A percentile compares a stretch with the other conserved stretches of the same genome.
phyloP scores from a whole-genome alignment of 2,888 invertebrate species.

The Eristalis intricaria region DNA sequence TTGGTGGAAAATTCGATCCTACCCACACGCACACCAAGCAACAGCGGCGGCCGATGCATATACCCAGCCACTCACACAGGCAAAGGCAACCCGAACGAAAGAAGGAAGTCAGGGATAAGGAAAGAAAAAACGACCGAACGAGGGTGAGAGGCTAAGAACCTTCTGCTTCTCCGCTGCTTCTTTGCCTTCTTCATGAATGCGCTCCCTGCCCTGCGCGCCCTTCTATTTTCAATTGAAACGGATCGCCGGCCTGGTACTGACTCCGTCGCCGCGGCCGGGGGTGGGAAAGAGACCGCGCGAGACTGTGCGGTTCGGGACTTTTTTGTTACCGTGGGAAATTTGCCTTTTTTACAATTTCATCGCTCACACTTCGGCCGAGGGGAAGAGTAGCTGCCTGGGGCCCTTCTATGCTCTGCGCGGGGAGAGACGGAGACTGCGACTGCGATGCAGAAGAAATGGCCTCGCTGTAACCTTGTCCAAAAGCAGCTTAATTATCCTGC shows the following conservation, averaged over 20 bases:
- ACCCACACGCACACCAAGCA: slow-evolving; percentile 49
- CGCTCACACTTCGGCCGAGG: slow-evolving; percentile 23
- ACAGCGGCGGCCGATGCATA: background rate
- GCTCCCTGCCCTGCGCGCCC: slow-evolving; percentile 34
- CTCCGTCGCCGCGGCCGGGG: background rate
- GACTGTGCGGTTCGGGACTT: slow-evolving; percentile 39
- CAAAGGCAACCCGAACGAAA: slow-evolving; percentile 36
- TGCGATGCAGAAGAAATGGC: background rate
- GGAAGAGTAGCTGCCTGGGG: slow-evolving; percentile 2
- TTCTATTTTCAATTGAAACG: slow-evolving; percentile 44
- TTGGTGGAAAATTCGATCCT: slow-evolving; percentile 65
- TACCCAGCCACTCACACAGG: slow-evolving; percentile 11
- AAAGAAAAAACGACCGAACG: slow-evolving; percentile 43
- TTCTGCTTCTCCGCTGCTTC: slow-evolving; percentile 43
- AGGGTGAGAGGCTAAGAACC: slow-evolving; percentile 67
- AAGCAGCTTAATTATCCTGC: slow-evolving; percentile 70
- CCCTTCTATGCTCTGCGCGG: background rate
- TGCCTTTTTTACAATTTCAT: slow-evolving; percentile 65
- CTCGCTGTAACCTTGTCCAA: slow-evolving; percentile 30
- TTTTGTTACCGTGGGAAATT: slow-evolving; percentile 72
- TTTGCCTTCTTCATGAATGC: slow-evolving; percentile 37
- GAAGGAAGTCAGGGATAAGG: slow-evolving; percentile 66
- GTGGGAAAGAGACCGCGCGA: slow-evolving; percentile 1
- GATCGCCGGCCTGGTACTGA: slow-evolving; percentile 54
- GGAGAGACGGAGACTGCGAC: background rate